Percentiles rank a stretch among this genome's conserved stretches.
Conservation (phyloP, 2,113 vertebrate genomes). For the Capreolus pygargus region DNA sequence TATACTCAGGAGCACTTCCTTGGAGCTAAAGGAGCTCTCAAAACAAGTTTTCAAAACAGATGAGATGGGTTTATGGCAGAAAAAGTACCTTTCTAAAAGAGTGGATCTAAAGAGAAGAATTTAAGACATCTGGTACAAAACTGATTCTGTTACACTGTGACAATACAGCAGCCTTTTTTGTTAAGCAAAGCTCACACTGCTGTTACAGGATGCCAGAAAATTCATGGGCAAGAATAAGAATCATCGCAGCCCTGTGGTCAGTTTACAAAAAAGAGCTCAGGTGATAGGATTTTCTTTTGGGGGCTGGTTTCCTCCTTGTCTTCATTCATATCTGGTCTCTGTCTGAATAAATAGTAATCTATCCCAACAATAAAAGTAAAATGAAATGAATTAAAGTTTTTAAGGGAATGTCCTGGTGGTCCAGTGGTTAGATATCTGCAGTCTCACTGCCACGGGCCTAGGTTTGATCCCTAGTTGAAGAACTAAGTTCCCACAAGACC, state of each 20-base stretch:
- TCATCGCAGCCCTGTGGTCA: not conserved
- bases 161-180: not conserved
- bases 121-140: not conserved
- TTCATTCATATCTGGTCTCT: not conserved
- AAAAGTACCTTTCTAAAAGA: not conserved
- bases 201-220: not conserved
- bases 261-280: not conserved
- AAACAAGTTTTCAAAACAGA: not conserved
- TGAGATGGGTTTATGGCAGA: not conserved
- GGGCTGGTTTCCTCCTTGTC: not conserved
- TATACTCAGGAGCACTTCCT: constrained; percentile 12
- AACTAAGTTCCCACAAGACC: not conserved
- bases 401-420: not conserved
- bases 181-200: not conserved
- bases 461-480: not conserved
- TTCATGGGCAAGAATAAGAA: not conserved
- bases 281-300: not conserved
- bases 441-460: not conserved
- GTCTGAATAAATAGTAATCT: not conserved
- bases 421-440: not conserved
- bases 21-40: not conserved
- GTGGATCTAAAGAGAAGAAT: not conserved
- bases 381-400: not conserved
- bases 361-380: not conserved
- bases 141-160: not conserved